These are phyloP conservation scores for Shargacucullia verbasci DNA, from an alignment of 2,888 invertebrate genomes.

Conservation along the genomic window DNA sequence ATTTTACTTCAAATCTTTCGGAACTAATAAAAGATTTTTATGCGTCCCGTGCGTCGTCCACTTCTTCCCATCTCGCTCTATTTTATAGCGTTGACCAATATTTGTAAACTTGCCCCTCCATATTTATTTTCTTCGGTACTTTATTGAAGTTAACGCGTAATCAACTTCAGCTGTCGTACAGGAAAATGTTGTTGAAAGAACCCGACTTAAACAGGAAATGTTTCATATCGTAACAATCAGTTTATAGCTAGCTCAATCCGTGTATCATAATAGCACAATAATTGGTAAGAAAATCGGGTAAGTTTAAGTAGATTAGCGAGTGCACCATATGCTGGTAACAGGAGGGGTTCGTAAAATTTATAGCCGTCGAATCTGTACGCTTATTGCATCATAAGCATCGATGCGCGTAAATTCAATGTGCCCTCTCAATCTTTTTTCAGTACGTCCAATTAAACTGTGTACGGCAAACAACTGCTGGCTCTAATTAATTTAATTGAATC, in stretches of 20 bases:
- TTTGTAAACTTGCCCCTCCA: constrained; percentile 42
- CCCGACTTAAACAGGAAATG: constrained; percentile 54
- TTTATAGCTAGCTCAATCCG: constrained; percentile 50
- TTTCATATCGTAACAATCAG: constrained; percentile 52
- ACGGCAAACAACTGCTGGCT: constrained; percentile 51
- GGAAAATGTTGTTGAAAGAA: constrained; percentile 57
- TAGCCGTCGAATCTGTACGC: constrained; percentile 70
- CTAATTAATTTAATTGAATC: constrained; percentile 47
- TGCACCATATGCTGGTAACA: constrained; percentile 77
- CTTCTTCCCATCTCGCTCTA: constrained; percentile 50
- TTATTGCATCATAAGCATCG: constrained; percentile 78
- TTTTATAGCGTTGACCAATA: constrained; percentile 54
- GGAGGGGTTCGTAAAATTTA: constrained; percentile 75
- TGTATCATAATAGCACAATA: constrained; percentile 45
- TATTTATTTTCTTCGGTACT: constrained; percentile 50
- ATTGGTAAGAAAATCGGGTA: constrained; percentile 57
- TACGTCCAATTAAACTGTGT: constrained; percentile 58
- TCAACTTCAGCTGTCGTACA: constrained; percentile 50
- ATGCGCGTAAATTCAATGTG: constrained; percentile 74
- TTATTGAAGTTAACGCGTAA: constrained; percentile 43
- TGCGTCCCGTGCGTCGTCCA: constrained; percentile 12
- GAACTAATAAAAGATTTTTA: constrained; percentile 30
- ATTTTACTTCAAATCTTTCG: constrained; percentile 11
- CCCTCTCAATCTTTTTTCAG: constrained; percentile 58
- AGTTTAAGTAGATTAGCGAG: constrained; percentile 70